These are phyloP conservation scores for Pipa parva DNA, from an alignment of 2,113 vertebrate species.

Conservation along the genomic window DNA sequence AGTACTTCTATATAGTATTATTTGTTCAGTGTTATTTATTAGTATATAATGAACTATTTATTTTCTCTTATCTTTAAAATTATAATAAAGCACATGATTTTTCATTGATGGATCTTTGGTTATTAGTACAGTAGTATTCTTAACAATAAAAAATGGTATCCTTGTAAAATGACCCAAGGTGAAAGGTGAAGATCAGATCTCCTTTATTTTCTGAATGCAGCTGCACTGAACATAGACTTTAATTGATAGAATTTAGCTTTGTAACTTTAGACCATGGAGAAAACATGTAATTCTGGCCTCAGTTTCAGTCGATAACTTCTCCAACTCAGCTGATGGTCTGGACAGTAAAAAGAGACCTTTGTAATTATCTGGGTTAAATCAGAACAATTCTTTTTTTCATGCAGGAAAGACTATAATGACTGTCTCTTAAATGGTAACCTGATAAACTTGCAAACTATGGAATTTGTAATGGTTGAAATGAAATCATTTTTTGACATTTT, in stretches of 20 bases:
- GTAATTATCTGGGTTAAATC: slow-evolving; percentile 55
- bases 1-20: too few relatives aligned
- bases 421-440: slow-evolving; percentile 17
- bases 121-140: neutral
- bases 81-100: too few relatives aligned
- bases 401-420: slow-evolving; percentile 48
- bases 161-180: slow-evolving; percentile 64
- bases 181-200: slow-evolving; percentile 69
- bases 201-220: slow-evolving; percentile 65
- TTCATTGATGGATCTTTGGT: too few relatives aligned
- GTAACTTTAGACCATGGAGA: slow-evolving; percentile 62
- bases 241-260: slow-evolving; percentile 63
- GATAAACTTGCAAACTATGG: slow-evolving; percentile 6
- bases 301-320: slow-evolving; percentile 64
- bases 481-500: too few relatives aligned
- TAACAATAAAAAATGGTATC: slow-evolving; percentile 58
- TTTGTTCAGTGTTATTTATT: too few relatives aligned
- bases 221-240: slow-evolving; percentile 64
- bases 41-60: too few relatives aligned
- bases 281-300: slow-evolving; percentile 63
- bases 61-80: too few relatives aligned
- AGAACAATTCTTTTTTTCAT: slow-evolving; percentile 48
- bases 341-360: slow-evolving; percentile 67
- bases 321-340: slow-evolving; percentile 53
- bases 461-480: neutral